A percentile compares a stretch with the other conserved stretches of the same genome.
Conservation (phyloP, 2,888 invertebrate species). For the Fabriciana adippe region DNA sequence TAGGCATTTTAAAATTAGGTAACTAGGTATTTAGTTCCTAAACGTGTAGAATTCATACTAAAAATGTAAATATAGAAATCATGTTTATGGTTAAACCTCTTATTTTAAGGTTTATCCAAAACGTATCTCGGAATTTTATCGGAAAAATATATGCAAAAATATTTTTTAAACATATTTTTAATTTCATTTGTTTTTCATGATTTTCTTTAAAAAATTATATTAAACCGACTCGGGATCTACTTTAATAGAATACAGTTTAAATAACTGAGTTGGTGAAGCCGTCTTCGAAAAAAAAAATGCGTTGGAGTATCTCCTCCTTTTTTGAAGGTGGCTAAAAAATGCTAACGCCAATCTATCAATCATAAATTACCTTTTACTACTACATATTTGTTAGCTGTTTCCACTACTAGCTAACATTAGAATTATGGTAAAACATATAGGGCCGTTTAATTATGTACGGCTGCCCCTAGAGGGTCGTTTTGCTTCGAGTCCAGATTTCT, state of each 20-base stretch:
- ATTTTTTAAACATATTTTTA: too few relatives aligned
- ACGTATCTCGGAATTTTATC: too few relatives aligned
- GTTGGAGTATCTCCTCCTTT: too few relatives aligned
- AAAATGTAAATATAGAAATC: background rate
- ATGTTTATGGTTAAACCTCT: too few relatives aligned
- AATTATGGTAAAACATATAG: conserved; percentile 47
- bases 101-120: too few relatives aligned
- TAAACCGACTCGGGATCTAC: too few relatives aligned
- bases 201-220: too few relatives aligned
- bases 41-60: background rate
- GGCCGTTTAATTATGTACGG: conserved; percentile 50
- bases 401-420: conserved; percentile 41
- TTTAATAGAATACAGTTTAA: too few relatives aligned
- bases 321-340: too few relatives aligned
- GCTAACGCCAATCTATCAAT: too few relatives aligned
- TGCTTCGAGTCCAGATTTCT: conserved; percentile 41
- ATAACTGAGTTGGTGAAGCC: background rate
- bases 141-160: too few relatives aligned
- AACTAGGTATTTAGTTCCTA: conserved; percentile 12
- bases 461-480: conserved; percentile 42
- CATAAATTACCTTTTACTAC: background rate
- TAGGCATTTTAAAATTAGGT: conserved; percentile 12
- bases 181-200: too few relatives aligned
- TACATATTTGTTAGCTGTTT: background rate
- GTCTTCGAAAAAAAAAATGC: background rate